Conservation (phyloP, 1,140 invertebrate genomes). For the Octopus bimaculoides region DNA sequence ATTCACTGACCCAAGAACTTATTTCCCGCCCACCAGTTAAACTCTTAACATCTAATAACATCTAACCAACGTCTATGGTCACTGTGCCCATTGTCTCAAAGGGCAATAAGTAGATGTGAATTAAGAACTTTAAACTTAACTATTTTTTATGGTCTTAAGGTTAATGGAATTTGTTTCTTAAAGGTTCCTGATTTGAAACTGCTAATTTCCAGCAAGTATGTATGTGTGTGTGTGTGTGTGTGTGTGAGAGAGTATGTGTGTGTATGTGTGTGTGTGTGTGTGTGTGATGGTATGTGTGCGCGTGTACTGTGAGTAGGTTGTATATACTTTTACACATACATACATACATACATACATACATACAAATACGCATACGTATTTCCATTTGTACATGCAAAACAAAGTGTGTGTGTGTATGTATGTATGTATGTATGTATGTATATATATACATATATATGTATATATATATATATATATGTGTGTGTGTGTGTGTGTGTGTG, state of each 20-base stretch:
- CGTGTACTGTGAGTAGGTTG: not conserved
- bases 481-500: not conserved
- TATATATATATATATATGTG: not conserved
- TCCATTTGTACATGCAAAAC: not conserved
- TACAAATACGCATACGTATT: not conserved
- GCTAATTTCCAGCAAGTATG: not conserved
- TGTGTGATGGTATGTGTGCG: not conserved
- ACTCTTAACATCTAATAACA: too few species aligned
- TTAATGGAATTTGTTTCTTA: too few species aligned
- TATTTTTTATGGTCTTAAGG: too few species aligned
- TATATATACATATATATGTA: not conserved
- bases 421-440: not conserved
- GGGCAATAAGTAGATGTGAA: too few species aligned
- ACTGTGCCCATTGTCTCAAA: too few species aligned
- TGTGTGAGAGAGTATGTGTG: not conserved
- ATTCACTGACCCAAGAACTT: too few species aligned
- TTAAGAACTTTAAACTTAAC: too few species aligned
- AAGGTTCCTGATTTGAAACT: too few species aligned
- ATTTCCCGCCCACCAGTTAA: too few species aligned
- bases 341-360: not conserved
- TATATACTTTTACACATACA: not conserved
- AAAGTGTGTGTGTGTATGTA: not conserved
- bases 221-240: not conserved
- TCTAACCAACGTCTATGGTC: too few species aligned
- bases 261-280: not conserved